Conservation (phyloP, 1,140 invertebrate genomes). For the Drosophila guanche region DNA sequence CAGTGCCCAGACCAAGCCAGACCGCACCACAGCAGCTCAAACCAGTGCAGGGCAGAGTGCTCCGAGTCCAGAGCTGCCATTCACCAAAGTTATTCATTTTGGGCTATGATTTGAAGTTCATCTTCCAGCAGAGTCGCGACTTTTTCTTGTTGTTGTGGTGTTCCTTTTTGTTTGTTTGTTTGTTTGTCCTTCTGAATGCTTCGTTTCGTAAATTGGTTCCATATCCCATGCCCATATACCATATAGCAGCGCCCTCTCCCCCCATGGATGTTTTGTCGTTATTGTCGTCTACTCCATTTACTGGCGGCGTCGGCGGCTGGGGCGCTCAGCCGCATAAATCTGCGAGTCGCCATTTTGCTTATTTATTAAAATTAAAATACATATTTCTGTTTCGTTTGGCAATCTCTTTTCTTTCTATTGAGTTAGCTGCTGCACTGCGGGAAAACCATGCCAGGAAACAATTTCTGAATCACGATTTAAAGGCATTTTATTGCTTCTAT, state of each 20-base stretch:
- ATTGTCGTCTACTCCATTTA: constrained; percentile 66
- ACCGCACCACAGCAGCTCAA: constrained; percentile 19
- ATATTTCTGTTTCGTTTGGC: constrained; percentile 46
- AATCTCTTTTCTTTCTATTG: constrained; percentile 5
- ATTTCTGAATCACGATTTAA: too few species aligned
- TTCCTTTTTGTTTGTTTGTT: constrained; percentile 16
- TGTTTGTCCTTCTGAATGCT: constrained; percentile 19
- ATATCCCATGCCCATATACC: constrained; percentile 11
- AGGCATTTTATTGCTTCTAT: too few species aligned
- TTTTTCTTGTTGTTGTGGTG: constrained; percentile 4
- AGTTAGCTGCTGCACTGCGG: too few species aligned
- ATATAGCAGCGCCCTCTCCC: background rate
- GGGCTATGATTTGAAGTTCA: constrained; percentile 70
- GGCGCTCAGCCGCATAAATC: constrained; percentile 62
- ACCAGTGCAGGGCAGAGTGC: constrained; percentile 21
- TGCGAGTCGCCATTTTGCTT: constrained; percentile 70
- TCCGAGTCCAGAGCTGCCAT: constrained; percentile 20
- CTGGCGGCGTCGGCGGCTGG: constrained; percentile 39
- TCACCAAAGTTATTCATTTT: constrained; percentile 70
- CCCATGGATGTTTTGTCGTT: constrained; percentile 27
- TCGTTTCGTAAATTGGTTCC: constrained; percentile 66
- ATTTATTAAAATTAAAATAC: constrained; percentile 80
- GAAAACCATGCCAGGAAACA: too few species aligned
- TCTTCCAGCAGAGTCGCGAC: constrained; percentile 32
- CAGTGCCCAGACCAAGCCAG: constrained; percentile 24